Evolutionary conservation across 2,797 vertebrate species (phyloP).

Genomic region (Spizella passerina): DNA sequence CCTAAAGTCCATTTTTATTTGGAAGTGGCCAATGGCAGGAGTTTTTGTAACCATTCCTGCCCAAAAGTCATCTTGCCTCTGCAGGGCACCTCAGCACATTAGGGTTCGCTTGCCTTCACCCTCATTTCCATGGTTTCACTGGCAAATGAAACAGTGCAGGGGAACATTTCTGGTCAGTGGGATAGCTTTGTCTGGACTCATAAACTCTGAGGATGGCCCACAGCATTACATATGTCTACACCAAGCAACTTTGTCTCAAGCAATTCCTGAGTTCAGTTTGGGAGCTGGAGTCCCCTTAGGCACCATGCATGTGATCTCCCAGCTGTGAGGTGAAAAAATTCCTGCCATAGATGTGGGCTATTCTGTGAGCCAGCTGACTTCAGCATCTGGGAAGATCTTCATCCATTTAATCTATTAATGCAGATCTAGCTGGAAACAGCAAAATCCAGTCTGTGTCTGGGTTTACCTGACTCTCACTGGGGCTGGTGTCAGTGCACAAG

Average conservation of each 20-base stretch:
- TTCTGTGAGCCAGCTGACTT: not conserved
- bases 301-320: not conserved
- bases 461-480: not conserved
- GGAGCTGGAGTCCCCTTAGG: not conserved
- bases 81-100: not conserved
- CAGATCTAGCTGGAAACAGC: not conserved
- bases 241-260: not conserved
- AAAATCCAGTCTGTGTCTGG: not conserved
- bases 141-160: not conserved
- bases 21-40: not conserved
- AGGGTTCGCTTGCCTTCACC: not conserved
- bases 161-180: not conserved
- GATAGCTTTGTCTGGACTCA: not conserved
- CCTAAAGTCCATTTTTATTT: not conserved
- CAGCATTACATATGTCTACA: not conserved
- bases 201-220: not conserved
- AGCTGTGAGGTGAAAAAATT: rapidly evolving
- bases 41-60: not conserved
- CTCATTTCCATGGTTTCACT: not conserved
- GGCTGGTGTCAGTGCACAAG: not conserved
- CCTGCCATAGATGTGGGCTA: not conserved
- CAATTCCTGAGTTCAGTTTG: not conserved
- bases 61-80: not conserved
- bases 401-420: not conserved
- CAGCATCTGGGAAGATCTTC: not conserved